Evolutionary conservation across 2,888 invertebrate genomes (phyloP), one percentile per base, ranked within the genome.

Genomic region (Holacanthella duospinosa): DNA sequence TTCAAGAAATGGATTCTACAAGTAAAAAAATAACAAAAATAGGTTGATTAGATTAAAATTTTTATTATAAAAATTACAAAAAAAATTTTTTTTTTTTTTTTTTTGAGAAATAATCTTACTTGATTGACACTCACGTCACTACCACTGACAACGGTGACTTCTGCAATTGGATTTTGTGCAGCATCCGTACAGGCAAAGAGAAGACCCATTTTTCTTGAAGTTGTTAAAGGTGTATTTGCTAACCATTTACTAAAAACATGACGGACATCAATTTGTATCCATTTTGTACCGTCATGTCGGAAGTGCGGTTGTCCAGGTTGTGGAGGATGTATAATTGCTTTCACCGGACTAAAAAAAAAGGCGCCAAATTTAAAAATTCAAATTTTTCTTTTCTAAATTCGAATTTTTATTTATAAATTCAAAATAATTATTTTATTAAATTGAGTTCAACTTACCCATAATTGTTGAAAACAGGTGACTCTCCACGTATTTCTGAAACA

Each of bases 1-100:
- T 74, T 84, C 83, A 26, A 84, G 78, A 75, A 80, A 84, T 3
- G 84, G 84, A 29, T 80, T 79, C 81, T 82, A n/a, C n/a, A n/a
- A n/a, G 80, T 43, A 70, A 66, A 67, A 61, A 44, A 63, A 58
- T 64, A 24, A 61, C 29, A 56, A 48, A 19, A 24, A 58, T n/a
- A n/a, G n/a, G n/a, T n/a, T n/a, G n/a, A n/a, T n/a, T 43, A 6
- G 63, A 29, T 61, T 60, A 53, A 24, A 16, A 53, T 12, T 36
- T 25, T 36, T 9, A 26, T 43, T 12, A 25, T 55, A 6, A 55
- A 53, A 12, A 21, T 6, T 53, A 16, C 6, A 12, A 9, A 53
- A 53, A 21, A 53, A 53, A 53, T 53, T 53, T 6, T 6, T 24
- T 53, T 6, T 53, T 53, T 24, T 6, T 24, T 6, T 53, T 36